Conservation (phyloP, 2,113 vertebrate genomes). For the Passer domesticus region DNA sequence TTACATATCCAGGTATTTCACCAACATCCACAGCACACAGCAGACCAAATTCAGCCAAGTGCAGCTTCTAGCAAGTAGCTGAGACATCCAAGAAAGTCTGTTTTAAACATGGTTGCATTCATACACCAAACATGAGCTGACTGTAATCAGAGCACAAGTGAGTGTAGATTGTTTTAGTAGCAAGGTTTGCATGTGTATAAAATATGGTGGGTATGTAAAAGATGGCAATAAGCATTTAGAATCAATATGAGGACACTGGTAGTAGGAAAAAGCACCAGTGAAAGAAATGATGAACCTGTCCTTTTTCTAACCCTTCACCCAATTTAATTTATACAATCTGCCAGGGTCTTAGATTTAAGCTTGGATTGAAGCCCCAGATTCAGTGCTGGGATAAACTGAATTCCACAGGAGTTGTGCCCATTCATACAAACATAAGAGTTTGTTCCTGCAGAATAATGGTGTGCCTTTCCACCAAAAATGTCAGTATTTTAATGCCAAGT, state of each 20-base stretch:
- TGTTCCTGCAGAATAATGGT: background rate
- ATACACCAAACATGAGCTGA: background rate
- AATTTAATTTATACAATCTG: conserved; percentile 1
- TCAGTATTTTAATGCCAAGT: background rate
- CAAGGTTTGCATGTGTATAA: background rate
- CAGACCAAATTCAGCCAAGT: background rate
- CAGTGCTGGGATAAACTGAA: conserved; percentile 1
- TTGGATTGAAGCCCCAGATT: conserved; percentile 14
- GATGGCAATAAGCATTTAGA: background rate
- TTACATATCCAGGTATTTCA: background rate
- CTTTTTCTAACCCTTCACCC: background rate
- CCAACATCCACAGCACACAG: background rate
- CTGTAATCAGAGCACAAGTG: background rate
- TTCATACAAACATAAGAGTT: background rate
- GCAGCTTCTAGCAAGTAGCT: background rate
- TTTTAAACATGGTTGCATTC: background rate
- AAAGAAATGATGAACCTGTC: background rate
- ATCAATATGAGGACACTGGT: background rate
- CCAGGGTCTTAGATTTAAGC: background rate
- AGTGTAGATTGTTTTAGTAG: background rate
- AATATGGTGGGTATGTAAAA: background rate
- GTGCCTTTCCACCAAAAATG: background rate
- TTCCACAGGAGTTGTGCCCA: background rate
- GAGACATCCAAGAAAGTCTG: background rate
- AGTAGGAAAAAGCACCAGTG: background rate